Conservation (phyloP, 64 coral and sea anemone species). For the Astreopora myriophthalma region DNA sequence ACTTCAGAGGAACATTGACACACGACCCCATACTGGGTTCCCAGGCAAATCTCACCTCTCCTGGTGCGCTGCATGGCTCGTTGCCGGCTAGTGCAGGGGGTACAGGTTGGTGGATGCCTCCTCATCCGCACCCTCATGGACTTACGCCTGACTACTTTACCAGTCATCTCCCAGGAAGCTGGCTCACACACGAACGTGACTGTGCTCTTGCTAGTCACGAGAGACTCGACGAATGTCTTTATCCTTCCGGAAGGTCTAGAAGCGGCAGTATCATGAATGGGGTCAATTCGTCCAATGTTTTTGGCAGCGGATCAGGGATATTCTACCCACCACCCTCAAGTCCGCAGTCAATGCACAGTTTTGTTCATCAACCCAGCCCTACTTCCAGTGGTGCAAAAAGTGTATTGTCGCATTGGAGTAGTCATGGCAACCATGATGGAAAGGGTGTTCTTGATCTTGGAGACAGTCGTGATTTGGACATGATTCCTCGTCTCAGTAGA, state of each 20-base stretch:
- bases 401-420: slow-evolving; percentile 67
- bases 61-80: slow-evolving; percentile 79
- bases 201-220: slow-evolving; percentile 64
- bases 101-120: slow-evolving; percentile 89
- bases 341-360: slow-evolving; percentile 84
- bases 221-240: slow-evolving; percentile 76
- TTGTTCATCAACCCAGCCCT: slow-evolving; percentile 81
- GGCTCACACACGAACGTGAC: slow-evolving; percentile 87
- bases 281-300: slow-evolving; percentile 70
- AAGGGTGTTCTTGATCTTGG: slow-evolving; percentile 73
- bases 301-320: slow-evolving; percentile 87
- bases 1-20: slow-evolving; percentile 64
- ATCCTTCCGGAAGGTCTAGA: slow-evolving; percentile 40
- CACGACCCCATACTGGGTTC: slow-evolving; percentile 93
- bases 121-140: slow-evolving; percentile 81
- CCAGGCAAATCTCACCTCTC: slow-evolving; percentile 78
- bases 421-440: slow-evolving; percentile 85
- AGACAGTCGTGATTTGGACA: slow-evolving; percentile 32
- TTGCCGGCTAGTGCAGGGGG: slow-evolving; percentile 61
- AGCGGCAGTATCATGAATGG: slow-evolving; percentile 77
- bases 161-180: slow-evolving; percentile 68
- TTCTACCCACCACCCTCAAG: slow-evolving; percentile 88
- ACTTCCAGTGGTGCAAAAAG: slow-evolving; percentile 43
- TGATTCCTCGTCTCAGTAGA: slow-evolving; percentile 7
- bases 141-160: slow-evolving; percentile 87